Evolutionary conservation across 2,888 invertebrate species (phyloP), one percentile per base, ranked within the genome.

Genomic region (Drosophila antonietae): DNA sequence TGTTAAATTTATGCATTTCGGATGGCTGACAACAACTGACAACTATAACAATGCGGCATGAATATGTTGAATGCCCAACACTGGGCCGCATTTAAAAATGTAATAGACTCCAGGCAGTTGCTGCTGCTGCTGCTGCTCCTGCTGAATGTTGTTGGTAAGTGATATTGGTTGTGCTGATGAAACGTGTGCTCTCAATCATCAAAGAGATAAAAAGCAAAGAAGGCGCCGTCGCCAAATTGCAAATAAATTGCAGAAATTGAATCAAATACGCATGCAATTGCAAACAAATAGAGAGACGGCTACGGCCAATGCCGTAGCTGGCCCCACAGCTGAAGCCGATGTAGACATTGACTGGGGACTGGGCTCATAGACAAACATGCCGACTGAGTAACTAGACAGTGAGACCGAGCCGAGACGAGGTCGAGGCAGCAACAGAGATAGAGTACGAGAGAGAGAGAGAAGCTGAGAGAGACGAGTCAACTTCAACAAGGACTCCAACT

Each of bases 181-280:
- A 79, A 89, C 86, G 86, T 86, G 86, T 84, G 77, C 89, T 89
- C 87, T 79, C 84, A 74, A 87, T 89, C 89, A 87, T 87, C 87
- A 87, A 87, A 84, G 89, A 86, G 86, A 86, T 86, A 86, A 84
- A 88, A 80, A 71, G 78, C 78, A 78, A 69, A 65, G 77, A 71
- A 61, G 75, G 70, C 86, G 83, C 61, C 78, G 84, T 81, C 82
- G 78, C 81, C 85, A 90, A 90, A 90, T 90, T 90, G 89, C 90
- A 90, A 90, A 90, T 90, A 90, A 90, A 90, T 90, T 90, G 89
- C 88, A 90, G 90, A 90, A 90, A 90, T 90, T 90, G 91, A 90
- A 90, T 90, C 90, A 90, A 90, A 90, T 89, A 89, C 90, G 88
- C 91, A 90, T 89, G 90, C 88, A 89, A 89, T 78, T 78, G 84